Base-by-base conservation (phyloP, 2,797 vertebrate species). In the Avahi laniger region DNA sequence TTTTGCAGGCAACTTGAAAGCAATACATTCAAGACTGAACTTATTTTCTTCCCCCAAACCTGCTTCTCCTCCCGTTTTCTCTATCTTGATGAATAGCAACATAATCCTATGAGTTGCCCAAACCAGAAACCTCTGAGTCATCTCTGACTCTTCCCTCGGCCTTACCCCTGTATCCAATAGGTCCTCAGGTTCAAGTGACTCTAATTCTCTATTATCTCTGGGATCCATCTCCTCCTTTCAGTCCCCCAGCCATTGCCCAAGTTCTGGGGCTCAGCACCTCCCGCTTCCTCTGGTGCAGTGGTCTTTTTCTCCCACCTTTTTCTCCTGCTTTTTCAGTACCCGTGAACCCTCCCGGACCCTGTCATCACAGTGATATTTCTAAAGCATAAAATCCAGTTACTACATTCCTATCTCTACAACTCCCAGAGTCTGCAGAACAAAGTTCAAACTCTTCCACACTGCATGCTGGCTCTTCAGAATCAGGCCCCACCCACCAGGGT, bases 91-190 rank as follows among this genome's bases (percentile, higher is more conserved):
- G 67, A 97, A 95, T 70, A 94, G 75, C 73, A 70, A 30, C 80
- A 90, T 96, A 96, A 97, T 98, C 95, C 95, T 88, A 81, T 10
- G 72, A 69, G 54, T 95, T 96, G 84, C 95, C 80, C 59, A 84
- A 97, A 93, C 94, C 76, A 96, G 96, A 97, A 89, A 73, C 30
- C 59, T 94, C 95, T 97, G 97, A 97, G 72, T 97, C 96, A 97
- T 93, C 65, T 69, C 72, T 69, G 75, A 76, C 91, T 93, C 83
- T 97, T 63, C 81, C 70, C 9, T 93, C 35, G 86, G 33, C 75
- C 46, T 93, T 89, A 50, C 22, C 69, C 84, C 82, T 81, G 20
- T 50, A 79, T 94, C 91, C 81, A 92, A 7, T 41, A 94, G 92
- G 78, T 78, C 88, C 22, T 41, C 81, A 88, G 50, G 52, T 72